These are phyloP conservation scores for Ornithorhynchus anatinus DNA, from an alignment of 2,113 vertebrate species.

Conservation along the genomic window DNA sequence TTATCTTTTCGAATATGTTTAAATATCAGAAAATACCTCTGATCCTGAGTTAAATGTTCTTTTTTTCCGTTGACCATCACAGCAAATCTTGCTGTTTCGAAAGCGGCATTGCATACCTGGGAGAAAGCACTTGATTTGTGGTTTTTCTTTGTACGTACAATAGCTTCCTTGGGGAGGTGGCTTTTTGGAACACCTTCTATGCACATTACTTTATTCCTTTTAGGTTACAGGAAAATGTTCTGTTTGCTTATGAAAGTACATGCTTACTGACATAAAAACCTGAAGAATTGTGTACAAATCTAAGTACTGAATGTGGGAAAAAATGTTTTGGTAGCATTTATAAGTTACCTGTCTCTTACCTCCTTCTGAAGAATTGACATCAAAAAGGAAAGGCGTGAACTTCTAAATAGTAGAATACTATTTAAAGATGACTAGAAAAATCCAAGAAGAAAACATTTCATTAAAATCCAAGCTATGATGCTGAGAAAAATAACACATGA, in stretches of 20 bases:
- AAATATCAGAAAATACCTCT: conserved; percentile 29
- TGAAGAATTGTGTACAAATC: conserved; percentile 20
- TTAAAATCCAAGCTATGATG: background rate
- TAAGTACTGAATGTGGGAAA: conserved; percentile 12
- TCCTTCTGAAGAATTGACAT: conserved; percentile 8
- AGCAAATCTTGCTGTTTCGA: conserved; percentile 14
- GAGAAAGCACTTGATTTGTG: conserved; percentile 35
- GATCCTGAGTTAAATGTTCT: conserved; percentile 22
- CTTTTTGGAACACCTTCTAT: conserved; percentile 32
- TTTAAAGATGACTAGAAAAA: conserved; percentile 2
- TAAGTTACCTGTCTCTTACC: conserved; percentile 1
- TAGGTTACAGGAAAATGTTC: conserved; percentile 49
- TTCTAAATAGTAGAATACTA: conserved; percentile 11
- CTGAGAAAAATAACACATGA: conserved; percentile 43
- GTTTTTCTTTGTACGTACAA: conserved; percentile 24
- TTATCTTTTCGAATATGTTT: conserved; percentile 32
- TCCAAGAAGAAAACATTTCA: background rate
- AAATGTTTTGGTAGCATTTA: conserved; percentile 26
- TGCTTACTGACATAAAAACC: conserved; percentile 15
- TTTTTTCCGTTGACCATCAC: conserved; percentile 16
- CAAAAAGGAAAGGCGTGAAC: background rate
- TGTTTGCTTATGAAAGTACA: conserved; percentile 43
- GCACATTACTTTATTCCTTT: conserved; percentile 30
- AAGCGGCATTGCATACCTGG: background rate
- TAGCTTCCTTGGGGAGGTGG: conserved; percentile 36